A percentile compares a stretch with the other conserved stretches of the same genome.
These are phyloP conservation scores for Poecilus cupreus DNA, from an alignment of 2,888 invertebrate genomes.

Conservation along the genomic window DNA sequence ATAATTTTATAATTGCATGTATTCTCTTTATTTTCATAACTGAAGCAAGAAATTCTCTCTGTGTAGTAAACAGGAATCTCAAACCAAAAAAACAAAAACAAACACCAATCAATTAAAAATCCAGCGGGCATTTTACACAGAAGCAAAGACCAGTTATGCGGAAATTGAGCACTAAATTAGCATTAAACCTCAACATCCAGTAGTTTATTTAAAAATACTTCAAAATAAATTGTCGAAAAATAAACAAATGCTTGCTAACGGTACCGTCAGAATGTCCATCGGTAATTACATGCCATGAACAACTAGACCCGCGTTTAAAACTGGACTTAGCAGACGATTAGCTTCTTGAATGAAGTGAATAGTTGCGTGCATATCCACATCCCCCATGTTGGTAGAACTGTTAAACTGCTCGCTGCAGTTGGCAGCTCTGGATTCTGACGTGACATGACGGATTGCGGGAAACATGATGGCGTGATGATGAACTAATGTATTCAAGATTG, in stretches of 20 bases:
- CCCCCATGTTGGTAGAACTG: constrained; percentile 8
- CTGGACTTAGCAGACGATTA: constrained; percentile 26
- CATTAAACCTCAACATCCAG: constrained; percentile 18
- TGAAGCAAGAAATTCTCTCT: not conserved
- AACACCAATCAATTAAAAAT: not conserved
- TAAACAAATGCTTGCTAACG: constrained; percentile 45
- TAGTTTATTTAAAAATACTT: constrained; percentile 30
- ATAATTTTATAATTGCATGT: no score
- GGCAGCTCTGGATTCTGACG: not conserved
- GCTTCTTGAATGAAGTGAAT: not conserved
- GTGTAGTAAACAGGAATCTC: not conserved
- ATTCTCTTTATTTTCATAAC: not conserved
- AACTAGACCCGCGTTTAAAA: constrained; percentile 43
- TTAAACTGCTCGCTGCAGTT: not conserved
- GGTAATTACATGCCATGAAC: constrained; percentile 49
- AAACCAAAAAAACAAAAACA: not conserved
- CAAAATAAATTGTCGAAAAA: constrained; percentile 42
- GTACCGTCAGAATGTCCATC: constrained; percentile 11
- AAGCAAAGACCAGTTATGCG: constrained; percentile 45
- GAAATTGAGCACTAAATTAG: constrained; percentile 35
- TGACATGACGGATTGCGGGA: not conserved
- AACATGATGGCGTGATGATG: constrained; percentile 18
- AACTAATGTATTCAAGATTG: constrained; percentile 10
- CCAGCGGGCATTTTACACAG: not conserved
- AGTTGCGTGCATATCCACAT: constrained; percentile 11